A percentile compares a stretch with the other conserved stretches of the same genome.
phyloP scores from a whole-genome alignment of 2,113 vertebrate species.

The Apus apus region DNA sequence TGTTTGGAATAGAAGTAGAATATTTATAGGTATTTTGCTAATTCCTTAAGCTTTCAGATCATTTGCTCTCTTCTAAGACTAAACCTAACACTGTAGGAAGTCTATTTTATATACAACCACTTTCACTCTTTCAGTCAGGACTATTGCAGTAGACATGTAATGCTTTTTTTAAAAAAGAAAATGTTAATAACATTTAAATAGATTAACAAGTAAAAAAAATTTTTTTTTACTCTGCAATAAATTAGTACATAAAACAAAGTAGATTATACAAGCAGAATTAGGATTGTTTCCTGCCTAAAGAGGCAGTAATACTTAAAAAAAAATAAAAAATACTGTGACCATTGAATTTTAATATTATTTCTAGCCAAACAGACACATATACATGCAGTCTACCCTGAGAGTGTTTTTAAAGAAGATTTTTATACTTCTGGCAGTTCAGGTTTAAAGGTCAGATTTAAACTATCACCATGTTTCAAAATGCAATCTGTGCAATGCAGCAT shows the following conservation, averaged over 20 bases:
- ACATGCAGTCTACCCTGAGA: conserved; percentile 45
- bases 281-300: background rate
- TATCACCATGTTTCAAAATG: conserved; percentile 85
- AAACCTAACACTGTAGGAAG: background rate
- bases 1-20: background rate
- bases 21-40: background rate
- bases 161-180: background rate
- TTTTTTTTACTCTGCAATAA: background rate
- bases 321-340: background rate
- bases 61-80: background rate
- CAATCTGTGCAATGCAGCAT: conserved; percentile 85
- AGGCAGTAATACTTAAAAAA: background rate
- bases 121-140: background rate
- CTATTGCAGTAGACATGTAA: background rate
- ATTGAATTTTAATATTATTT: conserved; percentile 67
- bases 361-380: conserved; percentile 70
- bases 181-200: background rate
- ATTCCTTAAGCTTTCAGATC: background rate
- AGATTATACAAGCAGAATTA: background rate
- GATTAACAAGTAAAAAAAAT: background rate
- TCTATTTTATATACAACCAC: background rate
- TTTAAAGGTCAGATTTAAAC: conserved; percentile 85
- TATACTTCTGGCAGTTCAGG: conserved; percentile 82
- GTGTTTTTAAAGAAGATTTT: conserved; percentile 77
- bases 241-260: background rate